phyloP scores from a whole-genome alignment of 2,888 invertebrate species.

The Drosophila siamana region DNA sequence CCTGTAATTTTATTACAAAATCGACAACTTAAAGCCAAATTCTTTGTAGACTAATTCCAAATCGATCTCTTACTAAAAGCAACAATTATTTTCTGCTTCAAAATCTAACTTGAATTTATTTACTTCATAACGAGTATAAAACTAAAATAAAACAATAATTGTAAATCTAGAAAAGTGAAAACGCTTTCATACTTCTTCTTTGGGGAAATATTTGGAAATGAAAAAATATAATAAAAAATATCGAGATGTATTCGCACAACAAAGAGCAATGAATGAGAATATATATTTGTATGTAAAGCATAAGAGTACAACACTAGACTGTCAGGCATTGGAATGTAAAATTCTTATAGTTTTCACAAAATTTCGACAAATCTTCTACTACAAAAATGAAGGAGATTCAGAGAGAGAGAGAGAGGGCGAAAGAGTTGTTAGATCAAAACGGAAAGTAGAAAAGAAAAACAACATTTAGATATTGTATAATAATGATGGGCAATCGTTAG shows the following conservation, averaged over 20 bases:
- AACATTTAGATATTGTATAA: conserved; percentile 45
- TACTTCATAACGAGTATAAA: no score
- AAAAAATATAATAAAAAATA: not conserved
- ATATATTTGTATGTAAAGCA: conserved; percentile 6
- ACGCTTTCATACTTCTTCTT: no score
- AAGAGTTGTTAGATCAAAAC: not conserved
- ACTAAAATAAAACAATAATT: no score
- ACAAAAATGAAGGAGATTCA: conserved; percentile 23
- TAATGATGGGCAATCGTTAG: conserved; percentile 39
- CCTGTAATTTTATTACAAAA: no score
- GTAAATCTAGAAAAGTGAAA: no score
- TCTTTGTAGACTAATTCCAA: no score
- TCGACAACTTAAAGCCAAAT: no score
- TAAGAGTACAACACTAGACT: conserved; percentile 23
- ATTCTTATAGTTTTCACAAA: not conserved
- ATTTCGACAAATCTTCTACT: conserved; percentile 43
- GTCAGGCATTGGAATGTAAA: conserved; percentile 15
- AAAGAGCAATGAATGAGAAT: conserved; percentile 8
- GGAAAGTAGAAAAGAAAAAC: conserved; percentile 17
- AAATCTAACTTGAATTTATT: no score
- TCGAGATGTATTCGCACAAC: not conserved
- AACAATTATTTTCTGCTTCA: not conserved
- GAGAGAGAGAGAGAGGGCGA: not conserved
- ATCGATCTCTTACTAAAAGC: no score
- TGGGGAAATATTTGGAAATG: not conserved